Conservation (phyloP, 2,888 invertebrate species). For the Augochlorella aurata region DNA sequence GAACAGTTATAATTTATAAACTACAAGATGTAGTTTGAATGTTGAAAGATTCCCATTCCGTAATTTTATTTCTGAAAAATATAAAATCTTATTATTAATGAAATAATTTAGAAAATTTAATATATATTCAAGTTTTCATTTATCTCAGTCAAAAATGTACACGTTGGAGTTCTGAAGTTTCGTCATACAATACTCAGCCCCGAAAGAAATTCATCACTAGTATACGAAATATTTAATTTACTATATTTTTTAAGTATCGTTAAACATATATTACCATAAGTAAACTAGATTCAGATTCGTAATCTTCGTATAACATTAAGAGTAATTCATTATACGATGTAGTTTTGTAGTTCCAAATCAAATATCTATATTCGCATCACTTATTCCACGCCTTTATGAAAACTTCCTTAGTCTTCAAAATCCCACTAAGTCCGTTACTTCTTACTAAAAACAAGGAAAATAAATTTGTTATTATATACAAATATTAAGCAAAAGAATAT, state of each 20-base stretch:
- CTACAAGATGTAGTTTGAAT: background rate
- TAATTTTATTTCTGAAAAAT: slow-evolving; percentile 12
- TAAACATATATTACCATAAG: slow-evolving; percentile 20
- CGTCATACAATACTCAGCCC: slow-evolving; percentile 60
- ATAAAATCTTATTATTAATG: slow-evolving; percentile 12
- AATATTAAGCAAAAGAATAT: background rate
- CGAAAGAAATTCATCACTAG: slow-evolving; percentile 67
- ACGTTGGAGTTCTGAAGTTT: slow-evolving; percentile 63
- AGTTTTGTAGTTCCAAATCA: slow-evolving; percentile 8
- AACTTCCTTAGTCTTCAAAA: slow-evolving; percentile 7
- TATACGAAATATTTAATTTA: background rate
- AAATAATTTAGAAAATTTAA: background rate
- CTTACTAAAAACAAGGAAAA: slow-evolving; percentile 17
- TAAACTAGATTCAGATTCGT: background rate
- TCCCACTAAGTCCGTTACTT: background rate
- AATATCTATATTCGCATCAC: background rate
- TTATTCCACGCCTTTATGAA: background rate
- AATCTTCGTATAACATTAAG: background rate
- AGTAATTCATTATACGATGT: background rate
- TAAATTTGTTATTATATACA: slow-evolving; percentile 8
- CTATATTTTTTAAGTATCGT: background rate
- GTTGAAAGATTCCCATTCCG: background rate
- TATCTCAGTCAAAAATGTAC: slow-evolving; percentile 51
- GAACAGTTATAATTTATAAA: slow-evolving; percentile 10
- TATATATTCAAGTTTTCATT: slow-evolving; percentile 4